Percentiles rank a stretch among this genome's conserved stretches.
phyloP scores from a whole-genome alignment of 2,888 invertebrate species.

The Sarcophaga variegata region DNA sequence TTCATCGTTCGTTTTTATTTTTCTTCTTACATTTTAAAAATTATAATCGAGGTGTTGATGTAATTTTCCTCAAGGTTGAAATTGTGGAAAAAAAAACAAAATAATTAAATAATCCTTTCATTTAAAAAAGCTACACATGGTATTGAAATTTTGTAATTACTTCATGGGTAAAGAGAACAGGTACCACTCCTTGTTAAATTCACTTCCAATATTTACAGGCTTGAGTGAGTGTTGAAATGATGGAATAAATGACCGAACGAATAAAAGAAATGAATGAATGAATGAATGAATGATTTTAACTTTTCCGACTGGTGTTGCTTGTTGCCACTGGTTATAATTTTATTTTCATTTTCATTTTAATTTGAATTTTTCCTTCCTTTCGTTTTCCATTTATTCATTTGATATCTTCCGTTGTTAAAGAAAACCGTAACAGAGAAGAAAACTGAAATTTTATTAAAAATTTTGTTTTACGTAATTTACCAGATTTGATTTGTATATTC shows the following conservation, averaged over 20 bases:
- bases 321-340: constrained; percentile 50
- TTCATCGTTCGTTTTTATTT: background rate
- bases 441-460: background rate
- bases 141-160: constrained; percentile 6
- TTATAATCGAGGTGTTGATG: constrained; percentile 37
- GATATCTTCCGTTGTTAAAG: constrained; percentile 36
- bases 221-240: constrained; percentile 6
- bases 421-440: background rate
- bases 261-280: constrained; percentile 17
- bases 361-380: background rate
- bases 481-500: background rate
- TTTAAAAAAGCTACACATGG: background rate
- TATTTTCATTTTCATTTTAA: constrained; percentile 1
- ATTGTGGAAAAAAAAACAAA: background rate
- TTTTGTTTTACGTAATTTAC: background rate
- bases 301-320: constrained; percentile 33
- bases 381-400: background rate
- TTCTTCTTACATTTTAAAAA: background rate
- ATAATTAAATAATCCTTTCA: constrained; percentile 28
- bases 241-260: constrained; percentile 15
- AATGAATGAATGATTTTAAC: constrained; percentile 30
- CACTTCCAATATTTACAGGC: constrained; percentile 28
- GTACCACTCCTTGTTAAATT: constrained; percentile 44
- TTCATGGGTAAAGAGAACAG: constrained; percentile 37
- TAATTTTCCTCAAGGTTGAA: constrained; percentile 46